Evolutionary conservation across 2,113 vertebrate species (phyloP).

Genomic region (Delphinapterus leucas): DNA sequence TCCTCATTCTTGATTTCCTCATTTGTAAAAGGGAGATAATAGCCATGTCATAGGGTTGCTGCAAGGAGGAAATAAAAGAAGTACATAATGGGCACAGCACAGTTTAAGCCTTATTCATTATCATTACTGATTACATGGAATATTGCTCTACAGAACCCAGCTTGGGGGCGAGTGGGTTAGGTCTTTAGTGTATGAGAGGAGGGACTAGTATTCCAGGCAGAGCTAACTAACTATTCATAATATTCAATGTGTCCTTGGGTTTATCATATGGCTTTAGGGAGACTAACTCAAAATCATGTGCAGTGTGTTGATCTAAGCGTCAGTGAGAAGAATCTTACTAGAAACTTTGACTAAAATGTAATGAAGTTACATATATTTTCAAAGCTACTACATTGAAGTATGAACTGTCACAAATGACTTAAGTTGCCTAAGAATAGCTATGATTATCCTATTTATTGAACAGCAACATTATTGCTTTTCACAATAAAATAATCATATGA

Average conservation of each 20-base stretch:
- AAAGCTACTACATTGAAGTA: neutral
- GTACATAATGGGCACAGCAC: neutral
- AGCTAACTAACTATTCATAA: neutral
- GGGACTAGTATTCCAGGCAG: neutral
- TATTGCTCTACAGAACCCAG: neutral
- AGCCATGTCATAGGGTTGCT: neutral
- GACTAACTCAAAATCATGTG: neutral
- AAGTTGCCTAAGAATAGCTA: neutral
- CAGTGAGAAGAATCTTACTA: neutral
- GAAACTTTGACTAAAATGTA: conserved; percentile 2
- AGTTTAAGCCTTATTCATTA: neutral
- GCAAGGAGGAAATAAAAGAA: neutral
- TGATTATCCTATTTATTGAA: conserved; percentile 34
- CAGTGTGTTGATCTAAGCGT: neutral
- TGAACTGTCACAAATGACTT: conserved; percentile 29
- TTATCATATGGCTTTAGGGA: neutral
- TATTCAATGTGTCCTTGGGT: neutral
- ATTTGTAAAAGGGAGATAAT: neutral
- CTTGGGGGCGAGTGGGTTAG: fast-evolving
- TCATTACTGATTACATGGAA: neutral
- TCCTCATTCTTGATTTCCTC: neutral
- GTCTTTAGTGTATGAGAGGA: neutral
- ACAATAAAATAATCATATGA: conserved; percentile 68
- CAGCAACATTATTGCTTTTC: neutral
- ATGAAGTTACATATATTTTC: neutral